Conservation (phyloP, 2,888 invertebrate species). For the Yponomeuta plumbellus region DNA sequence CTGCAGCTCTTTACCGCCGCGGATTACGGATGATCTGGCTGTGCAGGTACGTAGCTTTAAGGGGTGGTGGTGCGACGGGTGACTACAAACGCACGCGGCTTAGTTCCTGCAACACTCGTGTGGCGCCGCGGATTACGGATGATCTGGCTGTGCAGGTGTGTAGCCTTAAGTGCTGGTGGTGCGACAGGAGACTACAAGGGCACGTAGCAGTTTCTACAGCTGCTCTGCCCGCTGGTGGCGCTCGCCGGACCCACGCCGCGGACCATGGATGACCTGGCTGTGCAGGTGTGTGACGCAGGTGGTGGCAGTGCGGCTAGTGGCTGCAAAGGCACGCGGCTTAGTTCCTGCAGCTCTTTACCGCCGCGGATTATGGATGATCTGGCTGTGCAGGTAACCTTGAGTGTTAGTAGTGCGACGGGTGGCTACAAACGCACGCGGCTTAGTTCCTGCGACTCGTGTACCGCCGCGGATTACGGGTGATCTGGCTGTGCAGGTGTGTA, state of each 20-base stretch:
- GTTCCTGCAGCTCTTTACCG: constrained; percentile 81
- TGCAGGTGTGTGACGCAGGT: constrained; percentile 38
- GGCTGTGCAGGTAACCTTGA: constrained; percentile 43
- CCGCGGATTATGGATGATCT: constrained; percentile 80
- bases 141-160: no score
- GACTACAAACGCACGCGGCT: no score
- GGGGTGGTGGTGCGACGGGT: constrained; percentile 61
- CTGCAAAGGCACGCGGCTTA: constrained; percentile 74
- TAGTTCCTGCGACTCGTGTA: constrained; percentile 79
- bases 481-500: no score
- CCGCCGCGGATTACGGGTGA: not conserved
- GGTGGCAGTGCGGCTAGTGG: constrained; percentile 83
- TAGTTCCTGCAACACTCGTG: constrained; percentile 80
- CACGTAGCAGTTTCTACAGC: constrained; percentile 86
- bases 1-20: constrained; percentile 81
- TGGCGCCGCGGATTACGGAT: not conserved
- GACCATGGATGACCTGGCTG: constrained; percentile 72
- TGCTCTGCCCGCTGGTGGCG: constrained; percentile 81
- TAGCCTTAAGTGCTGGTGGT: no score
- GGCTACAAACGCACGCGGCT: no score
- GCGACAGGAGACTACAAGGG: constrained; percentile 29
- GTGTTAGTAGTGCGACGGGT: constrained; percentile 59
- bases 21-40: constrained; percentile 78
- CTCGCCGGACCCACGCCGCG: constrained; percentile 83
- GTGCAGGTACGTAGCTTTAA: constrained; percentile 39